Conservation (phyloP, 92 coral and sea anemone species). For the Parazoanthus darwini region DNA sequence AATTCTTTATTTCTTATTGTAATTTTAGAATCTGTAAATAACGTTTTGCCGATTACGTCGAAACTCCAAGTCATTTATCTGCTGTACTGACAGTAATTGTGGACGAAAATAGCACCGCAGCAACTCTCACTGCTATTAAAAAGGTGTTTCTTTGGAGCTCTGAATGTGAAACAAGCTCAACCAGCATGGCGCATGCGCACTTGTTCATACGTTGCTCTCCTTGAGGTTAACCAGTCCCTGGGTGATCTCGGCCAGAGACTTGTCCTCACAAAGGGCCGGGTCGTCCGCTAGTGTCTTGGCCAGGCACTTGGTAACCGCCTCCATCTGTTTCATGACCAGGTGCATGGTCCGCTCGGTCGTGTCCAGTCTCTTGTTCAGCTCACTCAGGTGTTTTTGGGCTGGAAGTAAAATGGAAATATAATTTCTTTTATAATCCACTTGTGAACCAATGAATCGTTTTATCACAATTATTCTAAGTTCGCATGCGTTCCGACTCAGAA, state of each 20-base stretch:
- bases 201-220: slow-evolving; percentile 87
- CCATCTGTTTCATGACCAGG: slow-evolving; percentile 99
- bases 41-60: background rate
- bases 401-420: background rate
- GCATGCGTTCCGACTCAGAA: too few species aligned
- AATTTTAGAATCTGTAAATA: background rate
- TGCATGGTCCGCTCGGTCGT: slow-evolving; percentile 99
- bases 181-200: slow-evolving; percentile 1
- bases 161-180: background rate
- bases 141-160: background rate
- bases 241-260: slow-evolving; percentile 85
- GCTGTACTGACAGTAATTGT: background rate
- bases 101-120: background rate
- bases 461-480: too few species aligned
- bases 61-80: background rate
- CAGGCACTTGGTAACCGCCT: slow-evolving; percentile 98
- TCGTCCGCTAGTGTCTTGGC: slow-evolving; percentile 95
- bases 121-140: background rate
- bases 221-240: slow-evolving; percentile 90
- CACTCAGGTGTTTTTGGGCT: slow-evolving; percentile 93
- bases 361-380: slow-evolving; percentile 94
- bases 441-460: background rate
- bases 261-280: slow-evolving; percentile 89
- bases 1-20: background rate
- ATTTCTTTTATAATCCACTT: background rate